phyloP scores from a whole-genome alignment of 2,797 vertebrate genomes.

The Pangasius krempfi region DNA sequence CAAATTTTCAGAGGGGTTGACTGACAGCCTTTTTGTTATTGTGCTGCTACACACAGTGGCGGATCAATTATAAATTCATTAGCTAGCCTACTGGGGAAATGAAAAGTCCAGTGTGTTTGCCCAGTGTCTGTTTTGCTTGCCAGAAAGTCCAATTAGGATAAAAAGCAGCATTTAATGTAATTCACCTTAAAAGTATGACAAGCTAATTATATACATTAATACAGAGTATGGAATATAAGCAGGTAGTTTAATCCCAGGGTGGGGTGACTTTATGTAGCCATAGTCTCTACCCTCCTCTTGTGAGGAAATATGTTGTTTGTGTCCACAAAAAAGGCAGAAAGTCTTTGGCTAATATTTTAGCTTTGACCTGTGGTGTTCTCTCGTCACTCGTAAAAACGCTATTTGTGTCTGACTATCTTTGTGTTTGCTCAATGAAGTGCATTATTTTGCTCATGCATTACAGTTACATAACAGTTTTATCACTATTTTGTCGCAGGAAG shows the following conservation, averaged over 20 bases:
- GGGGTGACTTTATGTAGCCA: background rate
- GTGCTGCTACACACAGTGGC: background rate
- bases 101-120: background rate
- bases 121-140: background rate
- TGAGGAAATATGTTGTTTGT: background rate
- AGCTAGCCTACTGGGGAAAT: background rate
- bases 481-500: background rate
- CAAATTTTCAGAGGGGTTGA: slow-evolving; percentile 16
- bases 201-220: background rate
- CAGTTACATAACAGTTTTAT: background rate
- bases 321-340: background rate
- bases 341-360: background rate
- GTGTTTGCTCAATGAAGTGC: background rate
- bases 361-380: background rate
- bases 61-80: slow-evolving; percentile 24
- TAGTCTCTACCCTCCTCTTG: background rate
- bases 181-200: slow-evolving; percentile 1
- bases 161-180: slow-evolving; percentile 4
- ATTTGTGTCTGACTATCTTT: background rate
- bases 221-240: background rate
- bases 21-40: slow-evolving; percentile 20
- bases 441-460: background rate
- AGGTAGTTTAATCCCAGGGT: background rate
- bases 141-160: background rate
- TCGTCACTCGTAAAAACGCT: background rate